Base-by-base conservation (phyloP, 1,140 invertebrate species). In the Nasonia giraulti region DNA sequence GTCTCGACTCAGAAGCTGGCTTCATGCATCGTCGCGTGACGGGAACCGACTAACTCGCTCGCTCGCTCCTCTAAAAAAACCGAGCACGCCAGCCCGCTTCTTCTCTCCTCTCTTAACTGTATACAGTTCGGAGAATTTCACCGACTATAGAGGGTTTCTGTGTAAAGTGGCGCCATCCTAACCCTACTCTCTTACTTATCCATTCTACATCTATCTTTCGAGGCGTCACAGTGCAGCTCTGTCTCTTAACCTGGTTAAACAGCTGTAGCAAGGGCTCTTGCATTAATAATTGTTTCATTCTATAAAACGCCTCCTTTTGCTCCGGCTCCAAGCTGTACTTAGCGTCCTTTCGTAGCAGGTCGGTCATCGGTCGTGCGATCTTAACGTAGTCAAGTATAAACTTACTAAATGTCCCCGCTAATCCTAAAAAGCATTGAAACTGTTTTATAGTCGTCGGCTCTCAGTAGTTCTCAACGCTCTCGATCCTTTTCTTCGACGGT, bases 171-270 rank as follows among this genome's bases (percentile, higher is more conserved):
- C 23, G 0, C 0, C 23, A 27, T 27, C 23, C 0, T 27, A 27
- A 27, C 23, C 23, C 23, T 27, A 27, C 23, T 27, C 23, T 27
- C 23, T 27, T 27, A 27, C 23, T 27, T 27, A 27, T 27, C 23
- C 23, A 27, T 27, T 27, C 23, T 27, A 27, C 23, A 27, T 27
- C 23, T 90, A 1, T 77, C 68, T 8, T 86, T 85, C n/a, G 85
- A 86, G 0, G 90, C 90, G 85, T 92, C 91, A 50, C 74, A 78
- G 20, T 89, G 87, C 20, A 92, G n/a, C 40, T 88, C 83, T 2
- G 82, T 87, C 14, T 68, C 71, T 17, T 55, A 10, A 3, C 66
- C 0, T 55, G 20, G 5, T 44, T 23, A 20, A 74, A 87, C 50
- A 87, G 73, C 17, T n/a, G n/a, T n/a, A 86, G 23, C 2, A 83